phyloP scores from a whole-genome alignment of 2,113 vertebrate species.

The Argyrosomus japonicus region DNA sequence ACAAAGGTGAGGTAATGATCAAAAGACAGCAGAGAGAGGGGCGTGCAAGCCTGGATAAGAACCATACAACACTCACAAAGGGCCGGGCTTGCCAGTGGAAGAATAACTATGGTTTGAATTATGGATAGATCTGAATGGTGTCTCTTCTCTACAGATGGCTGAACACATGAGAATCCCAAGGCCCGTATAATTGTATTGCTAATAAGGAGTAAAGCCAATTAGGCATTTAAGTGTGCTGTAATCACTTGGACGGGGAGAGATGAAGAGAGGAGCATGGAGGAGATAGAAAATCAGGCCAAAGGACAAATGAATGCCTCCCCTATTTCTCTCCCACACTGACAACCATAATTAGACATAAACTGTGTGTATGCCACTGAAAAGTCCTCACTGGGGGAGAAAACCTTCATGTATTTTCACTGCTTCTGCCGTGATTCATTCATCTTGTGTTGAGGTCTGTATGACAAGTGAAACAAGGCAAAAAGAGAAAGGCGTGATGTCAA shows the following conservation, averaged over 20 bases:
- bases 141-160: conserved; percentile 96
- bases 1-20: conserved; percentile 87
- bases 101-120: conserved; percentile 97
- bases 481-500: conserved; percentile 68
- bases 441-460: conserved; percentile 56
- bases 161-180: conserved; percentile 93
- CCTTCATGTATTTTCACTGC: conserved; percentile 88
- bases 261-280: conserved; percentile 87
- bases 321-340: conserved; percentile 92
- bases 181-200: conserved; percentile 99
- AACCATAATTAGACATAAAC: conserved; percentile 98
- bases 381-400: conserved; percentile 88
- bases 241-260: conserved; percentile 94
- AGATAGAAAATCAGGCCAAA: conserved; percentile 85
- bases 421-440: conserved; percentile 70
- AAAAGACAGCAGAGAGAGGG: conserved; percentile 88
- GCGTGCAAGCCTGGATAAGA: conserved; percentile 90
- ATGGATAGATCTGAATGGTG: conserved; percentile 96
- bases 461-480: conserved; percentile 38
- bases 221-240: conserved; percentile 98
- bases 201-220: conserved; percentile 99
- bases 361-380: conserved; percentile 87
- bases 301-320: conserved; percentile 92
- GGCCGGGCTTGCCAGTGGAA: conserved; percentile 85
- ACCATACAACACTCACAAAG: conserved; percentile 88